A percentile compares a stretch with the other conserved stretches of the same genome.
These are phyloP conservation scores for Eristalis intricaria DNA, from an alignment of 2,888 invertebrate species.

Conservation along the genomic window DNA sequence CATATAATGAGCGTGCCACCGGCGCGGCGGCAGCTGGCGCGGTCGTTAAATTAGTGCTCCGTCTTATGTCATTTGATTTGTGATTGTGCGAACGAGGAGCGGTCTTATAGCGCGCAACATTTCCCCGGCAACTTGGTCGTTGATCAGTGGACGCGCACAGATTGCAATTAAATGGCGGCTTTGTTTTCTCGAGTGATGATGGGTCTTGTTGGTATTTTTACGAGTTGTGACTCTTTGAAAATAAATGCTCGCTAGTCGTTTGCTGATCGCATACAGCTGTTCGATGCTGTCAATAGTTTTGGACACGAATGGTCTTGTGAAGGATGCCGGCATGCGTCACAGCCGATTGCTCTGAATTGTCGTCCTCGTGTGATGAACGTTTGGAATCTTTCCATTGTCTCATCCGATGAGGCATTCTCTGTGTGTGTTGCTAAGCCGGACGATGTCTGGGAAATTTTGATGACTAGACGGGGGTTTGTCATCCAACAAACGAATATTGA, in stretches of 20 bases:
- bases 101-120: neutral
- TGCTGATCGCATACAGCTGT: neutral
- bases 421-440: too few species aligned
- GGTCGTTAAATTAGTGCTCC: neutral
- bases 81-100: neutral
- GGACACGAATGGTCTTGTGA: neutral
- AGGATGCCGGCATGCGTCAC: neutral
- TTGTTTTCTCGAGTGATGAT: neutral
- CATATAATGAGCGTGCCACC: neutral
- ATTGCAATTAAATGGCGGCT: neutral
- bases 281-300: neutral
- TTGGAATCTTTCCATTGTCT: too few species aligned
- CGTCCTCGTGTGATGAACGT: too few species aligned
- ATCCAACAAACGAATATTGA: too few species aligned
- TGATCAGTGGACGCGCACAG: neutral
- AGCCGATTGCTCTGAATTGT: neutral
- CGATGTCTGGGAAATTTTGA: too few species aligned
- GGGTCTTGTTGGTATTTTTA: neutral
- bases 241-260: neutral
- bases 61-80: conserved; percentile 1
- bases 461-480: too few species aligned
- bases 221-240: neutral
- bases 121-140: neutral
- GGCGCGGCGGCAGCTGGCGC: neutral
- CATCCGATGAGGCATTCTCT: too few species aligned